Evolutionary conservation across 2,888 invertebrate genomes (phyloP).

Genomic region (Linnaemya vulpina): DNA sequence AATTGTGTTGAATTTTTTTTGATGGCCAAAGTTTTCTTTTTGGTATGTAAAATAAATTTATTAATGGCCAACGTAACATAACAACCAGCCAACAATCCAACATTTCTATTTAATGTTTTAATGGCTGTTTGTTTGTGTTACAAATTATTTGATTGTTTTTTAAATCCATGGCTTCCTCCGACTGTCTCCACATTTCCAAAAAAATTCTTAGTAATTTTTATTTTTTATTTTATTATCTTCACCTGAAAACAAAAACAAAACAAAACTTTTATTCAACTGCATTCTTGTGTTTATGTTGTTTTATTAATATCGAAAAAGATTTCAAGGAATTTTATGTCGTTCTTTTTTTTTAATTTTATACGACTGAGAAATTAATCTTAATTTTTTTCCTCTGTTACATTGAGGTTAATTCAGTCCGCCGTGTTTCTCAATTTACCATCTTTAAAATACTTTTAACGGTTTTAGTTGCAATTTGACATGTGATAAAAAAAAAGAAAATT

Average conservation of each 20-base stretch:
- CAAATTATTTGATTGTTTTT: slow-evolving; percentile 34
- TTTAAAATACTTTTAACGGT: slow-evolving; percentile 17
- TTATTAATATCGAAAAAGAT: slow-evolving; percentile 56
- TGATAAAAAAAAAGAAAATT: slow-evolving; percentile 17
- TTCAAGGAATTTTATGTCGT: slow-evolving; percentile 53
- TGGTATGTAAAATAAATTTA: neutral
- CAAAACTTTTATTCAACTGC: slow-evolving; percentile 31
- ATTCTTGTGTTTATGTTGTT: slow-evolving; percentile 19
- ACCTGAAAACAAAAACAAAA: neutral
- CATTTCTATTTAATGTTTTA: slow-evolving; percentile 23
- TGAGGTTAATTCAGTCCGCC: slow-evolving; percentile 36
- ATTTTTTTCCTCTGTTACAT: slow-evolving; percentile 1
- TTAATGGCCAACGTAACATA: slow-evolving; percentile 28
- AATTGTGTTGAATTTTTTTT: neutral
- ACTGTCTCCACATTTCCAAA: neutral
- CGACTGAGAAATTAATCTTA: slow-evolving; percentile 48
- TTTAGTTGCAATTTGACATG: slow-evolving; percentile 40
- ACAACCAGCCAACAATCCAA: neutral
- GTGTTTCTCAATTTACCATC: neutral
- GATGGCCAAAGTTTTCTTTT: slow-evolving; percentile 3
- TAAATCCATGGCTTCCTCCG: neutral
- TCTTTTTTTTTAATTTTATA: slow-evolving; percentile 19
- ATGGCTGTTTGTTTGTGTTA: slow-evolving; percentile 37
- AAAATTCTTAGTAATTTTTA: slow-evolving; percentile 38
- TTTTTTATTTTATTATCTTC: slow-evolving; percentile 6